Conservation (phyloP, 2,888 invertebrate genomes). For the Agriopis aurantiaria region DNA sequence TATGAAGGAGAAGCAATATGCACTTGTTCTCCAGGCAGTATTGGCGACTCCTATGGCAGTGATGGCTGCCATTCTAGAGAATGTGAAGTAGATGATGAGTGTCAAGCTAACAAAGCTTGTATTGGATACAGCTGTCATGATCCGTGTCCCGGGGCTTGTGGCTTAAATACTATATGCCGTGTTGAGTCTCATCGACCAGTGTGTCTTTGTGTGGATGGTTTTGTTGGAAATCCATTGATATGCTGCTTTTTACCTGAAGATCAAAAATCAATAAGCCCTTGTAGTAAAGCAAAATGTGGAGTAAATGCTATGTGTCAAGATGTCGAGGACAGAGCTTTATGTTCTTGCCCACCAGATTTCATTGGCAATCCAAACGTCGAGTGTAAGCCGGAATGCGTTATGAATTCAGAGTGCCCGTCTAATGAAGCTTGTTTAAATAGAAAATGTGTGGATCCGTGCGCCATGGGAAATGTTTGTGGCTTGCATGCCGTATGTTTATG, state of each 20-base stretch:
- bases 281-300: constrained; percentile 92
- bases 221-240: constrained; percentile 92
- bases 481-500: constrained; percentile 93
- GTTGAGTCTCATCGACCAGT: constrained; percentile 93
- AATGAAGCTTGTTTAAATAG: constrained; percentile 91
- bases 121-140: constrained; percentile 93
- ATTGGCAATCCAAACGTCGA: constrained; percentile 92
- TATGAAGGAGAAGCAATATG: constrained; percentile 90
- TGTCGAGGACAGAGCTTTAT: constrained; percentile 89
- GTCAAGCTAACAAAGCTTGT: constrained; percentile 90
- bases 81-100: constrained; percentile 93
- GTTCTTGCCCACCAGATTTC: constrained; percentile 92
- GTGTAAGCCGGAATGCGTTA: constrained; percentile 92
- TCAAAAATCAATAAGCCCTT: constrained; percentile 87
- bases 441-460: constrained; percentile 91
- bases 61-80: constrained; percentile 92
- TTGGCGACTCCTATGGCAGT: constrained; percentile 91
- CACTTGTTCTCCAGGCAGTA: constrained; percentile 90
- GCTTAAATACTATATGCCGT: constrained; percentile 90
- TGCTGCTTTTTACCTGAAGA: constrained; percentile 89
- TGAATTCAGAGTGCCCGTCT: constrained; percentile 92
- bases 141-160: constrained; percentile 94
- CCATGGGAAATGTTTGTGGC: constrained; percentile 90
- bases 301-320: constrained; percentile 92
- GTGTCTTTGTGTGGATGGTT: constrained; percentile 90